Base-by-base conservation (phyloP, 2,113 vertebrate genomes). In the Otus sunia region DNA sequence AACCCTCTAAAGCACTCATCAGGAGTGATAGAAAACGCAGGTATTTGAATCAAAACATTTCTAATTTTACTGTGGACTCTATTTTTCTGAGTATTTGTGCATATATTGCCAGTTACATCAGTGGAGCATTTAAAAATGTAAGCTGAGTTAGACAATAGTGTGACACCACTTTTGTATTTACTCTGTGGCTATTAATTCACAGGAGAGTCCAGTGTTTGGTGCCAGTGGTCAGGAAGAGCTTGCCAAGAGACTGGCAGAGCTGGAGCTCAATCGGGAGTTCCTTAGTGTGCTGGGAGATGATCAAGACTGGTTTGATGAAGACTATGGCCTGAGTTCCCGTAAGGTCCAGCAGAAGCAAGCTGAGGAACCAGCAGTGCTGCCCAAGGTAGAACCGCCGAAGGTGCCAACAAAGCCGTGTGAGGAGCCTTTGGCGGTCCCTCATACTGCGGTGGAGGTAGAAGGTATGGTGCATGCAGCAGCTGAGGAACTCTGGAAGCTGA, bases 241-340 rank as follows among this genome's bases (percentile, higher is more conserved):
- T 37, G 99, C 98, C 87, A 99, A 99, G 96, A 98, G 99, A 79
- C 98, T 99, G 58, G 98, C 99, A 9, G 99, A 99, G 96, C 98
- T 99, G 94, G 99, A 99, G 97, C 98, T 99, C 90, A 99, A 98
- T 94, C 98, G 98, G 2, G 99, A 99, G 85, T 98, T 99, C 75
- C 97, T 99, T 20, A 98, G 99, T 8, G 98, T 97, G 22, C 95
- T 99, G n/a, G 98, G 98, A 78, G 99, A 99, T 53, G 99, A 99
- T 62, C 99, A 99, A 63, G 99, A 99, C 97, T 99, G 99, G 99
- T 99, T 99, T 96, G 99, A 99, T 96, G 99, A 99, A 96, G 99
- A 99, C 98, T 99, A 99, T 96, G 99, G 99, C 71, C 98, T 99
- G 94, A 99, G 98, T 90, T 99, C 98, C 43, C 98, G 45, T 20